Evolutionary conservation across 2,113 vertebrate species (phyloP), one percentile per base, ranked within the genome.

Genomic region (Zosterops pallidus): DNA sequence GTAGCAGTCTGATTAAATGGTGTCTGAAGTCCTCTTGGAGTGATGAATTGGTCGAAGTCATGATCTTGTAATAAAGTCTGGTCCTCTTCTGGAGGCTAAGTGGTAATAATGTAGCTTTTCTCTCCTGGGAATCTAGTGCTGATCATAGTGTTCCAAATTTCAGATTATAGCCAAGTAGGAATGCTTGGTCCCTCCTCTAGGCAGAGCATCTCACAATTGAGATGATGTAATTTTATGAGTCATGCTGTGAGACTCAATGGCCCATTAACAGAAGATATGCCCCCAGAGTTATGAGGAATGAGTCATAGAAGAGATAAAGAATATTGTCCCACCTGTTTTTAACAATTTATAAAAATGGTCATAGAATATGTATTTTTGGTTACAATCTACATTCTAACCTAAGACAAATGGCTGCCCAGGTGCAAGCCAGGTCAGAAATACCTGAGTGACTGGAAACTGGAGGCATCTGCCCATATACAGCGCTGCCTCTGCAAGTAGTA

Each of bases 71-170:
- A 7, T 24, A 42, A 53, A 55, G 9, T 31, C 20, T 55, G 49
- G 12, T 29, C 25, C 7, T 44, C 55, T 55, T 23, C 60, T 24
- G 15, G 49, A 65, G 8, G 31, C 4, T 11, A 28, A 7, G 25
- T 35, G 14, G 19, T 64, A 15, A n/a, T 44, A 24, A 24, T 28
- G 33, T 5, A 16, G 39, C 20, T 35, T 42, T 65, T 35, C 20
- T 46, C 33, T 6, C 12, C 62, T 19, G 7, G 20, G 20, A 55
- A 24, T 55, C 33, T 25, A 24, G 5, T 35, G 39, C 33, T 79
- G 4, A 18, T 53, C 0, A 0, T 23, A 3, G 49, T 23, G 11
- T 14, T 44, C 11, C 29, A 64, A 28, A 9, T 2, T 9, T 64
- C 31, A 55, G 25, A 35, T 24, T 55, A 65, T 5, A 65, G 39